Conservation (phyloP, 2,113 vertebrate species). For the Neopipo cinnamomea region DNA sequence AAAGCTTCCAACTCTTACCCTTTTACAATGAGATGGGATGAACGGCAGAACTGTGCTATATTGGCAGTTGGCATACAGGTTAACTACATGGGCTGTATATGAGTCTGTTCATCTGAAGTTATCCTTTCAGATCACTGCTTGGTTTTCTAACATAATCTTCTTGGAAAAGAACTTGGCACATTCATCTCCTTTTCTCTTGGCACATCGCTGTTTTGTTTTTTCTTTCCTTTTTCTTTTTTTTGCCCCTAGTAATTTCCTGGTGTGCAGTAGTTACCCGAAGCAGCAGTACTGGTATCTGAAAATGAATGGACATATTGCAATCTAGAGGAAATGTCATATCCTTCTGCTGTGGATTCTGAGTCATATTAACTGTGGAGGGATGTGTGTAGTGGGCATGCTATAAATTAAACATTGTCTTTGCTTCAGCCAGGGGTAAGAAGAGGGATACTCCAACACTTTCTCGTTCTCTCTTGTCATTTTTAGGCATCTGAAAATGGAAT, state of each 20-base stretch:
- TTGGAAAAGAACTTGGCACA: neutral
- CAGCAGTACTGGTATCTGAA: neutral
- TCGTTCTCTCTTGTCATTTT: neutral
- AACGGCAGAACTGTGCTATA: conserved; percentile 33
- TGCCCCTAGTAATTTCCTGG: neutral
- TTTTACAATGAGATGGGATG: conserved; percentile 39
- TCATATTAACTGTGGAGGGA: neutral
- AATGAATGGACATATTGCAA: conserved; percentile 16
- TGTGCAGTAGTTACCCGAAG: neutral
- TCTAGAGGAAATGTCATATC: neutral
- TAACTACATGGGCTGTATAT: conserved; percentile 53
- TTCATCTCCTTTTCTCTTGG: neutral
- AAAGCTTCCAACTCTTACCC: conserved; percentile 25
- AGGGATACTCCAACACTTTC: neutral
- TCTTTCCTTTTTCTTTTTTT: too few relatives aligned
- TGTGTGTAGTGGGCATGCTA: neutral
- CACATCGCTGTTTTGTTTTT: neutral
- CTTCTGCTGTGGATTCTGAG: conserved; percentile 19
- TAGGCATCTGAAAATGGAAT: neutral
- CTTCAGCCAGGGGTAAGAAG: neutral
- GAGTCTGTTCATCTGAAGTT: conserved; percentile 31
- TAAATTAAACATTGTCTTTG: neutral
- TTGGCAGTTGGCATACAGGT: conserved; percentile 33
- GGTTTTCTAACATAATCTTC: conserved; percentile 24
- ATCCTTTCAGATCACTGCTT: conserved; percentile 32